Evolutionary conservation across 2,888 invertebrate genomes (phyloP), one percentile per base, ranked within the genome.

Genomic region (Lomographa bimaculata): DNA sequence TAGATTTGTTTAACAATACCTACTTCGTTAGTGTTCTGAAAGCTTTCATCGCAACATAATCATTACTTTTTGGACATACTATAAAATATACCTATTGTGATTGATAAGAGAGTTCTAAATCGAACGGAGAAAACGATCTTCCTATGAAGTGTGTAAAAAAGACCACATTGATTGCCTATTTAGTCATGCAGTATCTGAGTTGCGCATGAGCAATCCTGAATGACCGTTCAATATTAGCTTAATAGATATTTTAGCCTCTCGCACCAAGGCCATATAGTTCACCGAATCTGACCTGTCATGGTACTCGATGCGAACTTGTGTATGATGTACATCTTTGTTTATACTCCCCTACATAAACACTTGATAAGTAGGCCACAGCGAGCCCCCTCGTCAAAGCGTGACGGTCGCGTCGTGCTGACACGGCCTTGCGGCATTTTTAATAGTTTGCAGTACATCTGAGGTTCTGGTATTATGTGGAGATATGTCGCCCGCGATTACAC

Each of bases 401-500:
- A 50, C 53, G 40, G 32, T 10, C 26, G 21, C 25, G 21, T 47
- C 53, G 50, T 49, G 46, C 33, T 29, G 54, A 42, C 37, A 38
- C 46, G 46, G 37, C 54, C 54, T 54, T 46, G 54, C n/a, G 25
- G 29, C 40, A 38, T 46, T 46, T 37, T 43, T 41, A 38, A 41
- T 38, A 45, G 39, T 30, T 40, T 38, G 20, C 11, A 32, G 12
- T 25, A 35, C 29, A 41, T 35, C 29, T 45, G 27, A 46, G 56
- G 60, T 63, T 61, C 53, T 47, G 50, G 48, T 55, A 64, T 11
- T 20, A 9, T 20, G 7, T 9, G 61, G 29, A 10, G 46, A 52
- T 64, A 60, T 65, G 70, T 69, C 64, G 57, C 59, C 51, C 55
- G 60, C 60, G 77, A 77, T 79, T 67, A 68, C 60, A 54, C 9